Evolutionary conservation across 2,113 vertebrate species (phyloP), one percentile per base, ranked within the genome.

Genomic region (Clinocottus analis): DNA sequence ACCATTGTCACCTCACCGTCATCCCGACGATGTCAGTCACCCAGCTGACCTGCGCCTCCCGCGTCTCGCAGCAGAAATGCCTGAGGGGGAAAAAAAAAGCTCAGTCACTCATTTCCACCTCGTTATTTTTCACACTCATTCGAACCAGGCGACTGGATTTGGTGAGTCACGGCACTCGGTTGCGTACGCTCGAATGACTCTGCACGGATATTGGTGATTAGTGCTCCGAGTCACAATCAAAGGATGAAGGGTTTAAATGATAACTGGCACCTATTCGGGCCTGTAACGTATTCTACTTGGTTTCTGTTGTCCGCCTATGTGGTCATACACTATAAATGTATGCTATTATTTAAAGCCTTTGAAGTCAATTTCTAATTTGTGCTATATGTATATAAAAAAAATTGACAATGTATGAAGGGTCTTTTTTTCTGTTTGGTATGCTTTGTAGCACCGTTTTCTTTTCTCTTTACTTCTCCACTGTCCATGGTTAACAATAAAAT

Each of bases 11-110:
- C 23, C 90, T 80, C 94, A 99, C 98, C 97, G 97, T 97, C 59
- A 95, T 94, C 76, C 89, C 87, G 87, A 98, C 96, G 91, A 98
- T 92, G 87, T 94, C 94, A 53, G 92, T 92, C 93, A 98, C 94
- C 98, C 98, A 99, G 66, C 95, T 93, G 85, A 93, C 92, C 90
- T 97, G 97, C 0, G 80, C 89, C 82, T 96, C 96, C 79, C 85
- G 94, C 75, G 93, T 95, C 73, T 98, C 96, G 87, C 96, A 98
- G 91, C 97, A 98, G 79, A 98, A 94, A 82, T 96, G 93, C 98
- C 98, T 99, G 88, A 7, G 80, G 86, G 85, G 66, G 68, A 41
- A 76, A 31, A 72, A 41, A 76, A 31, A 72, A 71, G 49, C 60
- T 29, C 27, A 23, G 41, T 80, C 58, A 25, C 73, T 43, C 31